Evolutionary conservation across 64 coral and sea anemone species (phyloP).

Genomic region (Pocillopora damicornis): DNA sequence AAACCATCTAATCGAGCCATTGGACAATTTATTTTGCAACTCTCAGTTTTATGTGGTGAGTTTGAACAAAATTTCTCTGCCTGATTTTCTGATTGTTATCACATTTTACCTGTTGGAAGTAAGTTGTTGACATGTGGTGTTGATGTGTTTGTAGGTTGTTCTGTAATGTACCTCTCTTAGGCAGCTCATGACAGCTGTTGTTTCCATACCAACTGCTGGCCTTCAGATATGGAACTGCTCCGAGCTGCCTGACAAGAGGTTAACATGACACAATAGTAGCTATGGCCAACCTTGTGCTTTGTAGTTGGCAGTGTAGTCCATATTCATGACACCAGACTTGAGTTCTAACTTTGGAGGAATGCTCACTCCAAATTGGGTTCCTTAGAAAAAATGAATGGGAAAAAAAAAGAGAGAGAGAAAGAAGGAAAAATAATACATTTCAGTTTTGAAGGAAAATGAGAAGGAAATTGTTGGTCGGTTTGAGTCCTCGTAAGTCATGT

Average conservation of each 20-base stretch:
- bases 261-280: slow-evolving; percentile 33
- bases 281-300: neutral
- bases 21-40: neutral
- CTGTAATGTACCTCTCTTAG: slow-evolving; percentile 38
- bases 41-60: slow-evolving; percentile 24
- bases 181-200: slow-evolving; percentile 37
- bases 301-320: neutral
- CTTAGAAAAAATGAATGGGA: too few species aligned
- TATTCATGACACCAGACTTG: neutral
- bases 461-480: too few species aligned
- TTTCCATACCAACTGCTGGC: slow-evolving; percentile 29
- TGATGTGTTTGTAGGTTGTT: slow-evolving; percentile 50
- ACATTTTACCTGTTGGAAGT: neutral
- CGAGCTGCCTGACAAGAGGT: slow-evolving; percentile 40
- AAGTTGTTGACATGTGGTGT: slow-evolving; percentile 28
- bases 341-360: neutral
- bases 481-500: too few species aligned
- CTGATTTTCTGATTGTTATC: neutral
- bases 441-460: too few species aligned
- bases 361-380: neutral
- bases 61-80: neutral
- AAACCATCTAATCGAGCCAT: neutral
- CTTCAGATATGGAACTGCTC: slow-evolving; percentile 20
- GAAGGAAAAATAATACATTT: too few species aligned
- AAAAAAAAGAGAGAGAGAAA: too few species aligned